Evolutionary conservation across 2,888 invertebrate genomes (phyloP), one percentile per base, ranked within the genome.

Genomic region (Willowsia nigromaculata): DNA sequence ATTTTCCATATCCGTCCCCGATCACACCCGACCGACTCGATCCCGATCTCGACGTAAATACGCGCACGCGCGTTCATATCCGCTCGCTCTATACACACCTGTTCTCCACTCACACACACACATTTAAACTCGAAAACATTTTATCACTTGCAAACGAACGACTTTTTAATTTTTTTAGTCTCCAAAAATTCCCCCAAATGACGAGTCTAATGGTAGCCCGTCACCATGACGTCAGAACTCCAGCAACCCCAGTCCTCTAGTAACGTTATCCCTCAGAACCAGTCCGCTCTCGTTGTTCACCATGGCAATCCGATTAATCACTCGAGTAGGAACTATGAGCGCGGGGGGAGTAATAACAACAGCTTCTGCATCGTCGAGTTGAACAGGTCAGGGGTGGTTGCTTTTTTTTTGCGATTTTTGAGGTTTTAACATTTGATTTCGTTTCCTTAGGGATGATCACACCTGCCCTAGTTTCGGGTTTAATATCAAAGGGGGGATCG

Each of bases 401-500:
- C n/a, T n/a, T n/a, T n/a, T n/a, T n/a, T n/a, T n/a, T n/a, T n/a
- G n/a, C n/a, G n/a, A n/a, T n/a, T n/a, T n/a, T n/a, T n/a, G n/a
- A n/a, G n/a, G n/a, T n/a, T n/a, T n/a, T n/a, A n/a, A n/a, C n/a
- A n/a, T n/a, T n/a, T n/a, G n/a, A n/a, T n/a, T n/a, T n/a, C n/a
- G n/a, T n/a, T n/a, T n/a, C n/a, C n/a, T 30, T 9, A 50, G 85
- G 68, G 85, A 89, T 82, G 89, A 85, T 27, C 33, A 80, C 6
- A 82, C 7, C 22, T 68, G 68, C 43, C 83, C 90, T 11, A 89
- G 90, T 53, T 92, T 92, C 65, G 92, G 92, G 80, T 92, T 92
- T 59, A 92, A 92, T 82, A 92, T 92, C 76, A 92, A 92, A 84
- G 92, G 92, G 25, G 92, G 92, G 13, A 83, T 80, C 43, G 92